phyloP scores from a whole-genome alignment of 2,888 invertebrate genomes.

The Leistus spinibarbis region DNA sequence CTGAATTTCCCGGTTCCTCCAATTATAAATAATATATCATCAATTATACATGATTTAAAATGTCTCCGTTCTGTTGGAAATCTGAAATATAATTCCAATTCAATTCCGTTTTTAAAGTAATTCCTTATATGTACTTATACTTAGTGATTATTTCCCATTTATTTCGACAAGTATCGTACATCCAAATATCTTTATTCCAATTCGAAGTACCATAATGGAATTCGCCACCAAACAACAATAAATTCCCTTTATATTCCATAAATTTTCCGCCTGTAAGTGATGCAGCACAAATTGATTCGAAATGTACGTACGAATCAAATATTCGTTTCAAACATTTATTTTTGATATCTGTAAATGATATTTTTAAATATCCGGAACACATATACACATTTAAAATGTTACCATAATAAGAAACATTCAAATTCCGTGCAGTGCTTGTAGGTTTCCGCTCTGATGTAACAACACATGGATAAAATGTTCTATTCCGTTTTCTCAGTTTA shows the following conservation, averaged over 20 bases:
- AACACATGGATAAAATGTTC: conserved; percentile 20
- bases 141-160: conserved; percentile 49
- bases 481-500: background rate
- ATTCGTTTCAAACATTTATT: conserved; percentile 37
- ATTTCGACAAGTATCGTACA: conserved; percentile 50
- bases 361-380: background rate
- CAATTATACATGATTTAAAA: conserved; percentile 52
- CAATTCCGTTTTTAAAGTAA: background rate
- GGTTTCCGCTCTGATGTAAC: conserved; percentile 25
- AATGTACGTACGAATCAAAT: conserved; percentile 16
- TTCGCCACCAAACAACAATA: conserved; percentile 54
- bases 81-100: conserved; percentile 41
- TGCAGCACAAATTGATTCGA: background rate
- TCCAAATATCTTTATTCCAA: conserved; percentile 54
- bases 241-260: conserved; percentile 50
- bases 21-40: conserved; percentile 51
- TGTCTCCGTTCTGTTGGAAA: conserved; percentile 52
- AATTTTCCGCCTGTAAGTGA: conserved; percentile 48
- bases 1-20: conserved; percentile 52
- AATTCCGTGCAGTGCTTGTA: background rate
- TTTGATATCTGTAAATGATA: conserved; percentile 7
- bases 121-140: conserved; percentile 44
- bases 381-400: background rate
- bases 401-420: conserved; percentile 38
- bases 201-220: conserved; percentile 49